A percentile compares a stretch with the other conserved stretches of the same genome.
Evolutionary conservation across 2,113 vertebrate species (phyloP).

Genomic region (Ceratotherium simum): DNA sequence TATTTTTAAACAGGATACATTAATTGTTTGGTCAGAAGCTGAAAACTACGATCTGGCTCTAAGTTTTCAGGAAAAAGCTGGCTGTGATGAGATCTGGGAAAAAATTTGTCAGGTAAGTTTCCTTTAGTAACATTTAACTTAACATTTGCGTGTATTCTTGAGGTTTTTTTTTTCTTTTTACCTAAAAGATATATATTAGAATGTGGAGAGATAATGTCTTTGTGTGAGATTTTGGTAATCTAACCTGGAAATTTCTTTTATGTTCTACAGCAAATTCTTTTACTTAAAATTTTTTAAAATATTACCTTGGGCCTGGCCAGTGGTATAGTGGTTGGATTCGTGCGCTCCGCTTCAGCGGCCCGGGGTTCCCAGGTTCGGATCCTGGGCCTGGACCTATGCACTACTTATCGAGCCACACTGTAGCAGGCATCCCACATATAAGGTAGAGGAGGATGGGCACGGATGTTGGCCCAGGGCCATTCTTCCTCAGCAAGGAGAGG

Average conservation of each 20-base stretch:
- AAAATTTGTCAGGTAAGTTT: constrained; percentile 97
- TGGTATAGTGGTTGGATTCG: too few relatives aligned
- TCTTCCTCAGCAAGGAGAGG: too few relatives aligned
- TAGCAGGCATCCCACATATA: too few relatives aligned
- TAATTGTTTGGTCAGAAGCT: constrained; percentile 99
- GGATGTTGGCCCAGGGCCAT: too few relatives aligned
- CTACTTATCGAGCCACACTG: too few relatives aligned
- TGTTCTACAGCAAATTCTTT: background rate
- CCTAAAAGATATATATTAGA: background rate
- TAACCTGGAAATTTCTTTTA: background rate
- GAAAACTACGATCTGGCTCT: constrained; percentile 99
- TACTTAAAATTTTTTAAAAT: too few relatives aligned
- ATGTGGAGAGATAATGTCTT: constrained; percentile 19
- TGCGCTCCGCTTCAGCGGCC: too few relatives aligned
- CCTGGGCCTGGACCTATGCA: too few relatives aligned
- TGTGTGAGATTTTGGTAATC: background rate
- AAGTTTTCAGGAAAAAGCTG: constrained; percentile 99
- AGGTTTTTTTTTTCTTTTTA: background rate
- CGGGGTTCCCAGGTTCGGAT: too few relatives aligned
- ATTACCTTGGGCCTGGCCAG: too few relatives aligned
- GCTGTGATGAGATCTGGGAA: constrained; percentile 99
- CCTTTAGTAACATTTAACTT: constrained; percentile 35
- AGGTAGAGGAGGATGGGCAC: too few relatives aligned
- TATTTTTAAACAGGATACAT: constrained; percentile 91
- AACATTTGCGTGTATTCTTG: background rate